Base-by-base conservation (phyloP, 2,888 invertebrate species). In the Bellardia pandia region DNA sequence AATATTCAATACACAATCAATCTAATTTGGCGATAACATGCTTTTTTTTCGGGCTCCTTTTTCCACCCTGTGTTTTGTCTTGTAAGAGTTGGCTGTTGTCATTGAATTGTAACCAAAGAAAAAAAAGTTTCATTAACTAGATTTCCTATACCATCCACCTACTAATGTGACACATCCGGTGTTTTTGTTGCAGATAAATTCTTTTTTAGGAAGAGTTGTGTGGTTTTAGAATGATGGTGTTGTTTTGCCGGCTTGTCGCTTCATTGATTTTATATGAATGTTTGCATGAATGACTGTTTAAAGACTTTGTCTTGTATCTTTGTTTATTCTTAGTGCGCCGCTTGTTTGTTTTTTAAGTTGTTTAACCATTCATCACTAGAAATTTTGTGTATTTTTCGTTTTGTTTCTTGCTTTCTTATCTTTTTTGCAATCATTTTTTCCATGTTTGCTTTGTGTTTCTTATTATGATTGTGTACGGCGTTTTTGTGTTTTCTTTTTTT, bases 331-430 rank as follows among this genome's bases (percentile, higher is more conserved):
- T 23, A 37, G 83, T 23, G 53, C 14, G 66, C 48, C 56, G 69
- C 62, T 30, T 45, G 37, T 48, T 76, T 71, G n/a, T n/a, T 23
- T 9, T 74, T 62, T 74, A 74, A 42, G 64, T 66, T 76, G 53
- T 51, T 66, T 48, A 77, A 72, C 58, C 75, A 86, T 86, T 86
- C 80, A 86, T 86, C 76, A 80, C n/a, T 40, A 23, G 68, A 82
- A 82, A 69, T 53, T 42, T 76, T 64, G 60, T 78, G 11, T 72
- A 48, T 71, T 68, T 58, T 78, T 64, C 30, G 45, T 56, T 23
- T 62, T 72, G 16, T 45, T 62, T 8, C 68, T 30, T 53, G 37
- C 6, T 42, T 48, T 68, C 76, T 11, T 77, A 64, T 84, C 37
- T 75, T n/a, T 60, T 76, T 68, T 33, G 48, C 78, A 68, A 85